Evolutionary conservation across 2,797 vertebrate genomes (phyloP), one percentile per base, ranked within the genome.

Genomic region (Gambelia wislizenii): DNA sequence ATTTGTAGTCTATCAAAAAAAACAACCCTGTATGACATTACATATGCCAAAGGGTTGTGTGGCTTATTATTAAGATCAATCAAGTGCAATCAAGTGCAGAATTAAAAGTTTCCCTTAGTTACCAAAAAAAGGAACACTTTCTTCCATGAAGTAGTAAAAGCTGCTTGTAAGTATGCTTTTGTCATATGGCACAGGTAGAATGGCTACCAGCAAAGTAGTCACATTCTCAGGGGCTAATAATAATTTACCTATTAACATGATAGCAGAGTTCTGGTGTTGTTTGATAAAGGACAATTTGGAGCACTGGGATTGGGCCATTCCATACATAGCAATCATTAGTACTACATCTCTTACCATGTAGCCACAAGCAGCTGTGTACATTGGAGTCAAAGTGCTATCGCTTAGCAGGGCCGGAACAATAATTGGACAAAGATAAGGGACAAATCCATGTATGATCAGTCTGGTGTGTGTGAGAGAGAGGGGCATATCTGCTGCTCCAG

Each of bases 1-100:
- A 80, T 56, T 92, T 89, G 42, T 84, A 3, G 84, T 70, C 79
- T 85, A 87, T 72, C 82, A 59, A 92, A 80, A 84, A 47, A 12
- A 76, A 76, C 6, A 75, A 91, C 72, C 54, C 91, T 84, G 49
- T 56, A 80, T 89, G 69, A 88, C n/a, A 44, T 18, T 88, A 49
- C 7, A 47, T 79, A 0, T 64, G 72, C 39, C 30, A 69, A 49
- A 59, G 47, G n/a, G 42, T 33, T 36, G 27, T 0, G 0, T 0
- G 0, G 79, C 78, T 87, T 72, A 25, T 87, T 94, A 85, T 86
- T 75, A 84, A 10, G 30, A 33, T 67, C 30, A 67, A 42, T 70
- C 77, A 49, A 1, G 88, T 86, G 3, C 30, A 67, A 42, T 70
- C 77, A 49, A 1, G 88, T 86, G 3, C 67, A 64, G 13, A 56